Base-by-base conservation (phyloP, 2,888 invertebrate genomes). In the Serrognathus titanus region DNA sequence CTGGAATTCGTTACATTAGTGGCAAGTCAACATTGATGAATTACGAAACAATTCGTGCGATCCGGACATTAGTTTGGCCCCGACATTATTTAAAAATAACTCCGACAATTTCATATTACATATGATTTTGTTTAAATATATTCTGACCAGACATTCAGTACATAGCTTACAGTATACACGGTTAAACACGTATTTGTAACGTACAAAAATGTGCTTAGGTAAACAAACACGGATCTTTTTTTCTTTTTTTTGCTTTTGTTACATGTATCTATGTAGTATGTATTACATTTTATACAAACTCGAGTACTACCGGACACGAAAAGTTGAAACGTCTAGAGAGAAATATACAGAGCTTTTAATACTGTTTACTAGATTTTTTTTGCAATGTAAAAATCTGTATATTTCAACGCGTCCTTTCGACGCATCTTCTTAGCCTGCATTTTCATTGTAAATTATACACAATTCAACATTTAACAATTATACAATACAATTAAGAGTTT, bases 131-230 rank as follows among this genome's bases (percentile, higher is more conserved):
- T 50, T 36, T 31, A 43, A 38, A 48, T 55, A 49, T 45, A 47
- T 24, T 40, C 50, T 55, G 55, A 55, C 55, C 55, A 55, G 55
- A 55, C 55, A 55, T 55, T 50, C 49, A 47, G 49, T 55, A 55
- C 55, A 55, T 49, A 54, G 38, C 43, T 35, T 50, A 45, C 48
- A 47, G 45, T 55, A 55, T 50, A 55, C 40, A 50, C 38, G 20
- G 43, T 52, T 52, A 45, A 51, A 52, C 52, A 43, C 43, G 16
- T 43, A 20, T 9, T 31, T 11, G 12, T 43, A 43, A 13, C 24
- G 24, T 31, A 31, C 24, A 31, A 43, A 43, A 11, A 43, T 43
- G 16, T 43, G 10, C 20, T 43, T 43, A 11, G 13, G 40, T 40
- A 49, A 49, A 49, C 49, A 24, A 50, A 38, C 38, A 20, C 40